Percentiles rank a stretch among this genome's conserved stretches.
phyloP scores from a whole-genome alignment of 2,888 invertebrate genomes.

The Latheticus oryzae region DNA sequence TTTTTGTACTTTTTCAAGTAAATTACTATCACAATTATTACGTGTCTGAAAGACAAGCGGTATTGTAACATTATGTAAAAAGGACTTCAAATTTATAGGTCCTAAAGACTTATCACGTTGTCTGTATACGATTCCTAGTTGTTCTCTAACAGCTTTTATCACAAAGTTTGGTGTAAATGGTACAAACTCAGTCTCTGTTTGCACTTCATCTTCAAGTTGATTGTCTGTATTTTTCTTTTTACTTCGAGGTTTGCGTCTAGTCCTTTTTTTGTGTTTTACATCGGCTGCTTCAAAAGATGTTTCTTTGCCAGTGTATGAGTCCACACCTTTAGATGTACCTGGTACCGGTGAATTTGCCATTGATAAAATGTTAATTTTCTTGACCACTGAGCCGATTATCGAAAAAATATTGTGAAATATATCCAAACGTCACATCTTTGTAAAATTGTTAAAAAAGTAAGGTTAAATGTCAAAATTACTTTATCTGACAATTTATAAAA shows the following conservation, averaged over 20 bases:
- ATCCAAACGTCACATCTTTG: slow-evolving; percentile 30
- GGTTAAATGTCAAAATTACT: too few relatives aligned
- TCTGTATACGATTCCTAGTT: slow-evolving; percentile 38
- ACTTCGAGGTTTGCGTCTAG: slow-evolving; percentile 19
- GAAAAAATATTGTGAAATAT: slow-evolving; percentile 24
- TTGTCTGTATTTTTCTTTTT: slow-evolving; percentile 1
- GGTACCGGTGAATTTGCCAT: slow-evolving; percentile 34
- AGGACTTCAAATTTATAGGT: slow-evolving; percentile 49
- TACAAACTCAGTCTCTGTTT: background rate
- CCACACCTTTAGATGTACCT: slow-evolving; percentile 15
- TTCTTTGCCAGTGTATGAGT: background rate
- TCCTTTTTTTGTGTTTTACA: slow-evolving; percentile 20
- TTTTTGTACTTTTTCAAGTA: slow-evolving; percentile 8
- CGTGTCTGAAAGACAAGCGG: slow-evolving; percentile 7
- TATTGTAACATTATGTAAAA: slow-evolving; percentile 11
- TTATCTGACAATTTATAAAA: too few relatives aligned
- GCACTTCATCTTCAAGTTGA: background rate
- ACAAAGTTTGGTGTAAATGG: slow-evolving; percentile 34
- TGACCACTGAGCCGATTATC: slow-evolving; percentile 1
- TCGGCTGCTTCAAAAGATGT: background rate
- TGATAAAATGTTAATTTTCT: slow-evolving; percentile 9
- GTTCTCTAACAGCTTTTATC: slow-evolving; percentile 43
- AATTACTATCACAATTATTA: background rate
- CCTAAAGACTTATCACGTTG: slow-evolving; percentile 43
- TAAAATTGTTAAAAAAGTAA: slow-evolving; percentile 5